Conservation (phyloP, 2,888 invertebrate species). For the Atherix ibis region DNA sequence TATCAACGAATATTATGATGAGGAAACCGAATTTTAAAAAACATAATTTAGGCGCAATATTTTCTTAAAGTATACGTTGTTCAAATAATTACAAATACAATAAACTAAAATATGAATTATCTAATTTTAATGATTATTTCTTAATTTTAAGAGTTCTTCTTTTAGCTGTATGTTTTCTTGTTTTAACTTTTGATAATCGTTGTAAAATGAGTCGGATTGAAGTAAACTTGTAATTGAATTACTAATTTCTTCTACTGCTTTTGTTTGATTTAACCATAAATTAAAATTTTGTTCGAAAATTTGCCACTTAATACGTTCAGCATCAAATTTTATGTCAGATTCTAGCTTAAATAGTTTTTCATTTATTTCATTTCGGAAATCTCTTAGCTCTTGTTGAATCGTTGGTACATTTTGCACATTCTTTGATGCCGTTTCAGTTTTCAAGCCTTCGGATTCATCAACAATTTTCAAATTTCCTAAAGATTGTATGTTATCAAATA, state of each 20-base stretch:
- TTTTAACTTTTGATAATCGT: constrained; percentile 22
- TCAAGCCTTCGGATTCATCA: background rate
- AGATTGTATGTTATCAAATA: too few species aligned
- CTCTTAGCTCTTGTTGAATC: too few species aligned
- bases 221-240: constrained; percentile 20
- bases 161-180: constrained; percentile 23
- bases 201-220: constrained; percentile 22
- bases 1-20: too few species aligned
- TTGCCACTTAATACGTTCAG: constrained; percentile 20
- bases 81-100: too few species aligned
- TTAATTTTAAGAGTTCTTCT: constrained; percentile 16
- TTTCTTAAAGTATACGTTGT: too few species aligned
- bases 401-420: constrained; percentile 1
- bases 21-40: too few species aligned
- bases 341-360: constrained; percentile 20
- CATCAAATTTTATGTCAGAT: constrained; percentile 20
- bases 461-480: too few species aligned
- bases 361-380: constrained; percentile 19
- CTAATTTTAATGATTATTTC: constrained; percentile 7
- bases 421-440: background rate
- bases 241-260: constrained; percentile 18
- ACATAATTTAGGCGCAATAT: too few species aligned
- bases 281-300: constrained; percentile 19
- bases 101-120: too few species aligned
- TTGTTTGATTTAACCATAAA: constrained; percentile 19